A percentile compares a stretch with the other conserved stretches of the same genome.
Evolutionary conservation across 1,140 invertebrate genomes (phyloP).

Genomic region (Antheraea mylitta): DNA sequence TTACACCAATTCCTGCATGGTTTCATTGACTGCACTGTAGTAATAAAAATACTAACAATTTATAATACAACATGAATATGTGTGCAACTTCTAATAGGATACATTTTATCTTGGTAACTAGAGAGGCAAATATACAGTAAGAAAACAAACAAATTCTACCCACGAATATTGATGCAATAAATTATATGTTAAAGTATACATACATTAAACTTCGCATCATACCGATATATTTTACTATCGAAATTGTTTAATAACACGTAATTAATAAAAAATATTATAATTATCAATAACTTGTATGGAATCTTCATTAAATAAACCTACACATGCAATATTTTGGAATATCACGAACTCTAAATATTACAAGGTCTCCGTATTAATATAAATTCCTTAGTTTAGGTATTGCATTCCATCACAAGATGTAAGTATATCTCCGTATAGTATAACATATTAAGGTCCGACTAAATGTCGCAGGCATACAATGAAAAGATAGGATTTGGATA

Average conservation of each 20-base stretch:
- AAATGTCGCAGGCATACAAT: neutral
- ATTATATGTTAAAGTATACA: no score
- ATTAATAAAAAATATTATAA: neutral
- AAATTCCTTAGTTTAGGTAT: conserved; percentile 20
- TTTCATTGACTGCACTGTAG: neutral
- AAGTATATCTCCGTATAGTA: neutral
- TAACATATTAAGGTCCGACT: neutral
- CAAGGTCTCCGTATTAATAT: conserved; percentile 13
- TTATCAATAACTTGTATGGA: neutral
- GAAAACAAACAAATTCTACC: no score
- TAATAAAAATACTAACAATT: no score
- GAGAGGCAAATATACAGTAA: no score
- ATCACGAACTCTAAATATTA: conserved; percentile 17
- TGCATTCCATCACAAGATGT: conserved; percentile 19
- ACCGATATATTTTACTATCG: neutral
- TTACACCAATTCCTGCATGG: conserved; percentile 22
- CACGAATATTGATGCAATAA: no score
- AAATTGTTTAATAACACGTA: neutral
- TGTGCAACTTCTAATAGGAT: no score
- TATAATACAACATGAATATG: no score
- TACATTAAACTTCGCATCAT: neutral
- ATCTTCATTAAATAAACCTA: neutral
- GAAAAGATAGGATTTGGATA: neutral
- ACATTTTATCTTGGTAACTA: no score
- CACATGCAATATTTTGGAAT: neutral